These are phyloP conservation scores for Sussaba pulchella DNA, from an alignment of 2,888 invertebrate species.

Conservation along the genomic window DNA sequence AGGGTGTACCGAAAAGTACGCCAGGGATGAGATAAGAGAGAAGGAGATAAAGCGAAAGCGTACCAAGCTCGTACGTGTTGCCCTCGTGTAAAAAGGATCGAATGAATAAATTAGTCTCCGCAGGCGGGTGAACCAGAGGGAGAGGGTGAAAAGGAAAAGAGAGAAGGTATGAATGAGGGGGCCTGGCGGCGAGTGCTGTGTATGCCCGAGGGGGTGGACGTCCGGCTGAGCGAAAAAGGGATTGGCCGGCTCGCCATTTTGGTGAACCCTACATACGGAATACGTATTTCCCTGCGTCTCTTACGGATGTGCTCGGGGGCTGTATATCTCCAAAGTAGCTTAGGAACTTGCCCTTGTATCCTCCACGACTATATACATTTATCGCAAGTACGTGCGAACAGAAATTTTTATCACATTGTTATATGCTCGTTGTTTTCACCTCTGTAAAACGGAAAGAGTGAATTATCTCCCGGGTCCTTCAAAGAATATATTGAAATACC, in stretches of 20 bases:
- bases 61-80: constrained; percentile 74
- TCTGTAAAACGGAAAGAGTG: neutral
- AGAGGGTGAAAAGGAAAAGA: constrained; percentile 51
- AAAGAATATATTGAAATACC: neutral
- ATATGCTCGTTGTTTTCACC: neutral
- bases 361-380: neutral
- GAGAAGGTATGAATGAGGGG: constrained; percentile 59
- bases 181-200: constrained; percentile 59
- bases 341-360: constrained; percentile 1
- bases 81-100: constrained; percentile 81
- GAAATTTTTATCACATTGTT: constrained; percentile 19
- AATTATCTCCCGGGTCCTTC: neutral
- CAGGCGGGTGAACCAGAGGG: constrained; percentile 59
- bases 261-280: constrained; percentile 76
- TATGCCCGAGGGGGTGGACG: constrained; percentile 65
- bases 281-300: constrained; percentile 52
- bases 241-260: constrained; percentile 81
- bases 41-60: constrained; percentile 61
- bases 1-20: constrained; percentile 80
- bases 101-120: constrained; percentile 83
- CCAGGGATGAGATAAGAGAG: constrained; percentile 57
- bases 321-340: constrained; percentile 18
- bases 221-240: constrained; percentile 68
- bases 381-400: neutral
- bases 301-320: constrained; percentile 35